Evolutionary conservation across 64 coral and sea anemone genomes (phyloP), one percentile per base, ranked within the genome.

Genomic region (Dendrophyllia cribrosa): DNA sequence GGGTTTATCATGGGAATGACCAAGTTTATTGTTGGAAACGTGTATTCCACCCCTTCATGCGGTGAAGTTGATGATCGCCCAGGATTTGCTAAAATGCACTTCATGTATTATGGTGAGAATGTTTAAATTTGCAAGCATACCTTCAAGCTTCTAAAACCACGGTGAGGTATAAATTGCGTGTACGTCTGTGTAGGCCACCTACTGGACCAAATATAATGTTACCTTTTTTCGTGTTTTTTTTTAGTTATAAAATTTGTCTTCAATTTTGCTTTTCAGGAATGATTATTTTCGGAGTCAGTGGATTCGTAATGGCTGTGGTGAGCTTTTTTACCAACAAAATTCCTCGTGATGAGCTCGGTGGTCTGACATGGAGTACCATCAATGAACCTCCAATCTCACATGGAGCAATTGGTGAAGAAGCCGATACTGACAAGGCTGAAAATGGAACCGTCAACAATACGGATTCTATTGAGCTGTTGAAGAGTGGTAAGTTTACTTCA

Each of bases 41-140:
- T 98, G 0, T 95, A 87, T 47, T 62, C 81, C 20, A 47, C 67
- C 25, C 96, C 96, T n/a, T 34, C 74, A 17, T 98, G 96, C 66
- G 93, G 93, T 9, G 34, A 90, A 59, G 73, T 79, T 1, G 96
- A 98, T 23, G 72, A 87, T 72, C 91, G 91, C 8, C 94, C 96
- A 70, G 69, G 70, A 44, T 98, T 95, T 90, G 96, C 76, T 19
- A 95, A 95, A 68, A 75, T 98, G 90, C 93, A 98, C 65, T 98
- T 98, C 76, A 90, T 98, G 93, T 98, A 77, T 66, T 98, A 93
- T 70, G 96, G 96, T 95, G 81, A 95, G 96, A 26, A 75, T 9
- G 0, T 34, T 50, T 69, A 19, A 19, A 11, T 20, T 11, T 24
- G 12, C 13, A 23, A 62, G 6, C 26, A 43, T 46, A 78, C 21